Evolutionary conservation across 2,113 vertebrate species (phyloP).

Genomic region (Octodon degus): DNA sequence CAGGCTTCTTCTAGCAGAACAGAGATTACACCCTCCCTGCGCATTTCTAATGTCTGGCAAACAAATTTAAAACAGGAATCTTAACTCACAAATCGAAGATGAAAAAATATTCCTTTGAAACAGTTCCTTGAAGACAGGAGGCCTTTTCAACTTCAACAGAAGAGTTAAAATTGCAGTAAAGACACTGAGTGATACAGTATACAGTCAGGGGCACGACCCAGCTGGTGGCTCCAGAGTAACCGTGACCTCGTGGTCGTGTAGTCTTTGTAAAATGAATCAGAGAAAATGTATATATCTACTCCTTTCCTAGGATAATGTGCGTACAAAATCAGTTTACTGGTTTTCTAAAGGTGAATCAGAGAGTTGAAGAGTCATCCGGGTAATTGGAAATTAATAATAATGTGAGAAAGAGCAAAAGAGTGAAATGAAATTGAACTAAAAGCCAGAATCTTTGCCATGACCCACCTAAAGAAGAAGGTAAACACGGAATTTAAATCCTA

Average conservation of each 20-base stretch:
- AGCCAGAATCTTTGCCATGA: background rate
- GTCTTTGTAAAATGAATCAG: background rate
- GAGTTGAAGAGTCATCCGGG: background rate
- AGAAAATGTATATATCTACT: background rate
- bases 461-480: background rate
- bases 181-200: background rate
- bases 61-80: conserved; percentile 54
- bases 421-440: background rate
- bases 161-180: background rate
- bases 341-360: background rate
- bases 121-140: background rate
- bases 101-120: conserved; percentile 18
- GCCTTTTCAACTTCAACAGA: background rate
- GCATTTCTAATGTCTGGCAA: background rate
- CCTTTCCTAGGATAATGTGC: background rate
- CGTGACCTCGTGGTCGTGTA: background rate
- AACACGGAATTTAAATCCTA: background rate
- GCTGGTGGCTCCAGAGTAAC: background rate
- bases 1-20: conserved; percentile 26
- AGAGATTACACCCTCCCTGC: background rate
- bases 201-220: background rate
- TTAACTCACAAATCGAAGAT: conserved; percentile 56
- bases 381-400: background rate
- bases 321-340: background rate
- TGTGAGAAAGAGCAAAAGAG: background rate